Conservation (phyloP, 2,888 invertebrate genomes). For the Trissonchulus sp. region DNA sequence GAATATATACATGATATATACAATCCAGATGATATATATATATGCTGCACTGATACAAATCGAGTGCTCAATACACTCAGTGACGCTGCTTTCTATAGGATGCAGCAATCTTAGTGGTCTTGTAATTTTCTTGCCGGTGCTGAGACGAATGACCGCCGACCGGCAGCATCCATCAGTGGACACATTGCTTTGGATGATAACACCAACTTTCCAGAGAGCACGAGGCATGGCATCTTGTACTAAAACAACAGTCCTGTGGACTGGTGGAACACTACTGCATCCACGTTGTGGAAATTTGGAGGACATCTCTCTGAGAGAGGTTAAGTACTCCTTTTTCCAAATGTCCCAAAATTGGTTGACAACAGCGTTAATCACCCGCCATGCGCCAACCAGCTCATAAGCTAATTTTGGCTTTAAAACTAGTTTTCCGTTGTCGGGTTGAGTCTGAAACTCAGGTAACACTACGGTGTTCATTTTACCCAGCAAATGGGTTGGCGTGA, state of each 20-base stretch:
- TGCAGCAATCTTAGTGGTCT: too few species aligned
- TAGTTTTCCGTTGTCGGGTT: background rate
- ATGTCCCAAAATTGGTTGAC: constrained; percentile 8
- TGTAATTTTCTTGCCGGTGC: too few species aligned
- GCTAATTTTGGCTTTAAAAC: background rate
- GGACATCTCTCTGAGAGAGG: background rate
- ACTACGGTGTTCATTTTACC: background rate
- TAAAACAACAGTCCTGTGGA: background rate
- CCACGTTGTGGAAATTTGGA: background rate
- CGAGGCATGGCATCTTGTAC: constrained; percentile 15
- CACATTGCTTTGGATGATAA: background rate
- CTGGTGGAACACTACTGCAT: background rate
- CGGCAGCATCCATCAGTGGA: constrained; percentile 9
- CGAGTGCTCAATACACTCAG: too few species aligned
- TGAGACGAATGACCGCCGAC: too few species aligned
- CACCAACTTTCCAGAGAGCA: background rate
- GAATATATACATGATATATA: too few species aligned
- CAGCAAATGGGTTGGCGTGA: constrained; percentile 12
- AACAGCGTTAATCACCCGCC: constrained; percentile 5
- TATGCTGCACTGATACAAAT: too few species aligned
- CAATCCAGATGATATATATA: too few species aligned
- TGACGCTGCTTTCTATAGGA: too few species aligned
- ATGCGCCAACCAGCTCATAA: background rate
- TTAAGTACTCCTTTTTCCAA: constrained; percentile 10
- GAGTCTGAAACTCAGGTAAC: constrained; percentile 2